Base-by-base conservation (phyloP, 2,113 vertebrate genomes). In the Podarcis muralis region DNA sequence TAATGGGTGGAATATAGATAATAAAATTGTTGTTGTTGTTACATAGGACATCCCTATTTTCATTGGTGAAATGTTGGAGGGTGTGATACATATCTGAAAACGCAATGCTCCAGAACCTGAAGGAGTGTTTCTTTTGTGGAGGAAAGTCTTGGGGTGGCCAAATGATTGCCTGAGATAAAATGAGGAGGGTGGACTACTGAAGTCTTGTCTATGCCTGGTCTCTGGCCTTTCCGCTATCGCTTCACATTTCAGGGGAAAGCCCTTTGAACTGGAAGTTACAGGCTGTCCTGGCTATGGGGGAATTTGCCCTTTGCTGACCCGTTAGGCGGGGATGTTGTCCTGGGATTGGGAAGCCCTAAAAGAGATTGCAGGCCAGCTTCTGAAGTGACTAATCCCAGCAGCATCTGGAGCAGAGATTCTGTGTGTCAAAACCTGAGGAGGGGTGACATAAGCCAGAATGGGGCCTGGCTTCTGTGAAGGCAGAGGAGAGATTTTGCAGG, bases 251-350 rank as follows among this genome's bases (percentile, higher is more conserved):
- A 86, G 85, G 85, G 85, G 53, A 86, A 78, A 68, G 37, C 30
- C 75, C 75, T 86, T 86, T 86, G 75, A 86, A 86, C 85, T 86
- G 85, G 85, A 68, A 68, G 75, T 53, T 86, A 37, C n/a, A 66
- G 57, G 37, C 37, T 40, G 16, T 40, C 71, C 72, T 65, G 69
- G 43, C 11, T 32, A 40, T 37, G 69, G 15, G 6, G 53, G 27
- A n/a, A 80, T 80, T 71, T 87, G 76, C 77, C 85, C 85, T 80
- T 80, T 87, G 76, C 66, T 81, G 65, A 87, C 76, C 85, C 65
- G 7, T 53, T 23, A 53, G 62, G n/a, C 5, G 20, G 76, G 48
- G 85, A 68, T 68, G 40, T 16, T 11, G n/a, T 12, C 1, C 59
- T 48, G 25, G 68, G 22, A 77, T 16, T 48, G 71, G 71, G 69